phyloP scores from a whole-genome alignment of 92 coral and sea anemone species.

The Hydrozoanthus gracilis region DNA sequence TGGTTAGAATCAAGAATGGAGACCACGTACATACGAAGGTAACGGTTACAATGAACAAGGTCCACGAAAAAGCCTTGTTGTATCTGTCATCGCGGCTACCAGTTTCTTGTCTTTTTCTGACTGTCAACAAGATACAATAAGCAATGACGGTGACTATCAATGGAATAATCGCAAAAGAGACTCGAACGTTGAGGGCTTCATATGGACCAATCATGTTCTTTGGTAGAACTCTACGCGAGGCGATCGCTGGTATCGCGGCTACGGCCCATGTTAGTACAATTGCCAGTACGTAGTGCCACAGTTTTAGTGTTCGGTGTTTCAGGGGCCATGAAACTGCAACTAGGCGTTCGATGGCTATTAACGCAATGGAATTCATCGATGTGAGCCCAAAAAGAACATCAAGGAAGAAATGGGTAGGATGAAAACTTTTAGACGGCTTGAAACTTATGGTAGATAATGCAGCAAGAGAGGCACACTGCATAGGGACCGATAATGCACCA shows the following conservation, averaged over 20 bases:
- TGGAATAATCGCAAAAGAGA: background rate
- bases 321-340: constrained; percentile 29
- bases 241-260: background rate
- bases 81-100: background rate
- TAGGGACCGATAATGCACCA: constrained; percentile 6
- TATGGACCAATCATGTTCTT: background rate
- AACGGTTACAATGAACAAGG: constrained; percentile 14
- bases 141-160: background rate
- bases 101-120: background rate
- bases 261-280: constrained; percentile 17
- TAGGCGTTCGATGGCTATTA: background rate
- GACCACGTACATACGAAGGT: constrained; percentile 13
- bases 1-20: background rate
- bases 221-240: background rate
- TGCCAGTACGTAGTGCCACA: constrained; percentile 4
- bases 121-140: background rate
- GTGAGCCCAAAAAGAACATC: constrained; percentile 22
- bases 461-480: background rate
- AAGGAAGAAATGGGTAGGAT: background rate
- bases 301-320: background rate
- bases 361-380: constrained; percentile 23
- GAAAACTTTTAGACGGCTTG: no score
- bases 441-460: no score
- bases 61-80: background rate
- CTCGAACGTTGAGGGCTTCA: background rate